A percentile compares a stretch with the other conserved stretches of the same genome.
Evolutionary conservation across 2,797 vertebrate species (phyloP).

Genomic region (Platalea minor): DNA sequence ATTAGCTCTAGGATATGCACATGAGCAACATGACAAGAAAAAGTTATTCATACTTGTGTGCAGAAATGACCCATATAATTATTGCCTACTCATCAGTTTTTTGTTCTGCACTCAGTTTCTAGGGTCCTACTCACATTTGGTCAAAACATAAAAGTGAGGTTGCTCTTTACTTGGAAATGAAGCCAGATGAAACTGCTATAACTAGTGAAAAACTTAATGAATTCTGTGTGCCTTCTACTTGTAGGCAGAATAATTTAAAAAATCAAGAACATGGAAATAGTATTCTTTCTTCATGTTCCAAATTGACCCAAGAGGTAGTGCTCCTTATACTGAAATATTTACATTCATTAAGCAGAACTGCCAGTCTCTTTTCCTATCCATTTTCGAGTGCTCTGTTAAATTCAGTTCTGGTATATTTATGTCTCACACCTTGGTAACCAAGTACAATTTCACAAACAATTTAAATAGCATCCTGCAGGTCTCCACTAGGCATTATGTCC

Average conservation of each 20-base stretch:
- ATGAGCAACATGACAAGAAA: not conserved
- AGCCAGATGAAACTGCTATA: not conserved
- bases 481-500: not conserved
- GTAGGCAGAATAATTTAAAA: not conserved
- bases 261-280: not conserved
- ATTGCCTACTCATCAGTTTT: not conserved
- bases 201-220: not conserved
- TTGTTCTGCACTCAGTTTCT: not conserved
- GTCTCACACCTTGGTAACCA: not conserved
- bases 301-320: not conserved
- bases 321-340: not conserved
- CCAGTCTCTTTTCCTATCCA: not conserved
- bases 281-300: not conserved
- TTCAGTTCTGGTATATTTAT: not conserved
- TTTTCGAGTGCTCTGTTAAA: not conserved
- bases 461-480: not conserved
- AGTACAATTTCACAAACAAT: not conserved
- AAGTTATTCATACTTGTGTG: not conserved
- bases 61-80: not conserved
- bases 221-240: not conserved
- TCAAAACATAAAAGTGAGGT: not conserved
- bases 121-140: not conserved
- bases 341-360: not conserved
- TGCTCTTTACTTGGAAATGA: not conserved
- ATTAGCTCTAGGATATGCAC: not conserved